Conservation (phyloP, 2,888 invertebrate species). For the Xanthia icteritia region DNA sequence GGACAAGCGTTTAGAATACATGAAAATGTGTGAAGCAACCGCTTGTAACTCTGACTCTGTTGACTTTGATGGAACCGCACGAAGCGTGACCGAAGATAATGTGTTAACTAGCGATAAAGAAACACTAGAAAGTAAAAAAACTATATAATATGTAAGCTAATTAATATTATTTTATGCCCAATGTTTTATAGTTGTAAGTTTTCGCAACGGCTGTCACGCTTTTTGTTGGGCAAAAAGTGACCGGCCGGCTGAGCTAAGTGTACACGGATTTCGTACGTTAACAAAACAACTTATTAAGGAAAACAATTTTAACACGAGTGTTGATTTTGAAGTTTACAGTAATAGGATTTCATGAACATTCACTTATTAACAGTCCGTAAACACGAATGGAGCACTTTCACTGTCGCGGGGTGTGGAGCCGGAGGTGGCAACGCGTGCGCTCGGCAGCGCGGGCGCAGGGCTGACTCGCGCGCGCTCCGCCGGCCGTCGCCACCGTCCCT, state of each 20-base stretch:
- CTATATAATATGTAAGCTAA: constrained; percentile 51
- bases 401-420: constrained; percentile 73
- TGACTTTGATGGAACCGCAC: constrained; percentile 76
- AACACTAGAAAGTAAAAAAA: constrained; percentile 76
- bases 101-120: constrained; percentile 76
- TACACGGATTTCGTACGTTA: constrained; percentile 64
- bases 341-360: constrained; percentile 57
- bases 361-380: constrained; percentile 69
- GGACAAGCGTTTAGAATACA: constrained; percentile 67
- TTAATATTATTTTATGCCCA: constrained; percentile 44
- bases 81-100: constrained; percentile 81
- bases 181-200: constrained; percentile 53
- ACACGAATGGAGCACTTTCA: constrained; percentile 82
- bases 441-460: constrained; percentile 84
- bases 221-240: constrained; percentile 55
- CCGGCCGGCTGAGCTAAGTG: constrained; percentile 69
- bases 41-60: constrained; percentile 72
- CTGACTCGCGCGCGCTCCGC: constrained; percentile 80
- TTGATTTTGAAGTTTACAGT: constrained; percentile 52
- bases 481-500: constrained; percentile 71
- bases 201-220: constrained; percentile 64
- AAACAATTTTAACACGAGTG: constrained; percentile 46
- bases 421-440: constrained; percentile 78
- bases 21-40: constrained; percentile 71
- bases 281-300: constrained; percentile 67